Percentiles rank a stretch among this genome's conserved stretches.
phyloP scores from a whole-genome alignment of 2,888 invertebrate genomes.

The Ormyrus labotus region DNA sequence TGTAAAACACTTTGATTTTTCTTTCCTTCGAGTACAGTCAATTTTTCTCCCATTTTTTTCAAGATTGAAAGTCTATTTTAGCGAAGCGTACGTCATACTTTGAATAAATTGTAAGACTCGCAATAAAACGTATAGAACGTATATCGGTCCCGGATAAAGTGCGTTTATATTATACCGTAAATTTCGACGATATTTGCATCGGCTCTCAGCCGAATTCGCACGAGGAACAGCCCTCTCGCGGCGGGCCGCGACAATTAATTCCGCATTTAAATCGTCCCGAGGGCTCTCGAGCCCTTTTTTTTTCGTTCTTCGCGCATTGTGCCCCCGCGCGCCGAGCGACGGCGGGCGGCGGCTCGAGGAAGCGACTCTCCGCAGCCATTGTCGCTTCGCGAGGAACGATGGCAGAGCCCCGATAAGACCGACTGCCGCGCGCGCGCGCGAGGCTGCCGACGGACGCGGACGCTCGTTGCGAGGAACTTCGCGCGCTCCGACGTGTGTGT shows the following conservation, averaged over 20 bases:
- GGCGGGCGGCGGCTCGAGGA: neutral
- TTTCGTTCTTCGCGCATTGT: slow-evolving; percentile 20
- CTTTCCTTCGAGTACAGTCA: no score
- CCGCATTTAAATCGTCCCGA: slow-evolving; percentile 60
- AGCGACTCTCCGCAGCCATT: neutral
- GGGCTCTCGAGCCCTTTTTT: slow-evolving; percentile 19
- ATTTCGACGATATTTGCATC: no score
- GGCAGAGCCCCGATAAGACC: slow-evolving; percentile 18
- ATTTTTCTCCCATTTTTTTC: no score
- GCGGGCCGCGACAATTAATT: slow-evolving; percentile 61
- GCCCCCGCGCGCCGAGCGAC: neutral
- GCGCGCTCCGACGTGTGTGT: neutral
- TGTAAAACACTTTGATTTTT: no score
- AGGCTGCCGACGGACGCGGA: slow-evolving; percentile 4
- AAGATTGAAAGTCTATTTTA: no score
- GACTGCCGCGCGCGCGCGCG: no score
- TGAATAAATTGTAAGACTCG: no score
- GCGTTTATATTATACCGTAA: no score
- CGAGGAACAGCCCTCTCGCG: slow-evolving; percentile 6
- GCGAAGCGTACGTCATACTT: no score
- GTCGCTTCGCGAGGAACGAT: slow-evolving; percentile 16
- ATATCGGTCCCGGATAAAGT: no score
- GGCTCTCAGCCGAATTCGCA: slow-evolving; percentile 57
- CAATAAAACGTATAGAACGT: no score
- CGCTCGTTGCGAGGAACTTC: slow-evolving; percentile 31